These are phyloP conservation scores for Tetraodon nigroviridis DNA, from an alignment of 2,113 vertebrate genomes.

Conservation along the genomic window DNA sequence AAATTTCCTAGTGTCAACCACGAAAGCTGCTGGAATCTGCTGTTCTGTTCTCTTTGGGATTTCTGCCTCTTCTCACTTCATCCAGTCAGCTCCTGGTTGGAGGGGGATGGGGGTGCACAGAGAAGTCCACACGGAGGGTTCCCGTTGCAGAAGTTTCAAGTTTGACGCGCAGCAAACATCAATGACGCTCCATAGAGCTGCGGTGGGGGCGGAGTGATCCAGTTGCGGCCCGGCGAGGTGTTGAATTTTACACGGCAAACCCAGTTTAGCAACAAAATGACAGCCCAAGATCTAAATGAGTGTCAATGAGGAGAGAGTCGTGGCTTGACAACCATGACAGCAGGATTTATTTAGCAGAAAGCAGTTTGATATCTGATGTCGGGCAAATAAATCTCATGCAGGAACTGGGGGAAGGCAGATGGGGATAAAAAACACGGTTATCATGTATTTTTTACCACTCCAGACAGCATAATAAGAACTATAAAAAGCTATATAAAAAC, in stretches of 20 bases:
- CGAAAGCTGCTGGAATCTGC: slow-evolving; percentile 71
- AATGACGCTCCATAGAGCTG: slow-evolving; percentile 35
- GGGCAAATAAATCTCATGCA: slow-evolving; percentile 35
- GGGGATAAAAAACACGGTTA: slow-evolving; percentile 15
- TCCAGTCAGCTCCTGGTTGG: slow-evolving; percentile 70
- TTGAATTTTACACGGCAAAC: slow-evolving; percentile 31
- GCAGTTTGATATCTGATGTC: slow-evolving; percentile 11
- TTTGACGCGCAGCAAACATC: slow-evolving; percentile 64
- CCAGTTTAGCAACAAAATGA: slow-evolving; percentile 51
- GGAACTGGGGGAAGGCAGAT: slow-evolving; percentile 8
- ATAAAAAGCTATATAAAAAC: slow-evolving; percentile 7
- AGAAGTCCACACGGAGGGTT: slow-evolving; percentile 69
- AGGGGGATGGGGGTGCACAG: slow-evolving; percentile 68
- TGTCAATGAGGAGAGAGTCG: slow-evolving; percentile 28
- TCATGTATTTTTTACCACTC: slow-evolving; percentile 20
- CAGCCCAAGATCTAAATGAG: slow-evolving; percentile 45
- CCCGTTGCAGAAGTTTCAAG: slow-evolving; percentile 55
- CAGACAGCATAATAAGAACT: slow-evolving; percentile 1
- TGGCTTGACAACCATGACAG: slow-evolving; percentile 38
- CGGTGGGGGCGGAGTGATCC: slow-evolving; percentile 45
- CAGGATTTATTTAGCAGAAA: slow-evolving; percentile 26
- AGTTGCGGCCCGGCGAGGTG: slow-evolving; percentile 46
- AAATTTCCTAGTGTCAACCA: slow-evolving; percentile 67
- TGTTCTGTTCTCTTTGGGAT: slow-evolving; percentile 73
- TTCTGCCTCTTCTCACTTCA: slow-evolving; percentile 70